phyloP scores from a whole-genome alignment of 2,113 vertebrate species.

The Gymnobelideus leadbeateri region DNA sequence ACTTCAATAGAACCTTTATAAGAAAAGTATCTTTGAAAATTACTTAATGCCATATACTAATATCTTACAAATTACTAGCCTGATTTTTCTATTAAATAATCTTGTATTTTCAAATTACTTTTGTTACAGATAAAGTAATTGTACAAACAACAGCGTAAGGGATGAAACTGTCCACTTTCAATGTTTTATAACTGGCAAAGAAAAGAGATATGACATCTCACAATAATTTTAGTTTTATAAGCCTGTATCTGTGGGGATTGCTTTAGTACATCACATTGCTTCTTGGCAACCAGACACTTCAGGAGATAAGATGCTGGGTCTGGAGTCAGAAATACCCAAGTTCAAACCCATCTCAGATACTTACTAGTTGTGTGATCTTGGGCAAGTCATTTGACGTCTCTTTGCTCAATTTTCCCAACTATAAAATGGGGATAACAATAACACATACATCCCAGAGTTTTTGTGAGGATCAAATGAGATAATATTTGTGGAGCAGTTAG shows the following conservation, averaged over 20 bases:
- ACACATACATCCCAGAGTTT: not conserved
- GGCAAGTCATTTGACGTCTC: not conserved
- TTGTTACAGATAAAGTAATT: not conserved
- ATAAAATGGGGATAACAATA: not conserved
- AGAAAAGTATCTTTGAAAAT: not conserved
- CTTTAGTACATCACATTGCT: not conserved
- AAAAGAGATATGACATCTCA: not conserved
- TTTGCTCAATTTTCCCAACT: not conserved
- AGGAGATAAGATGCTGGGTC: not conserved
- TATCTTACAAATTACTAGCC: not conserved
- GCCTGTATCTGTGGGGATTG: not conserved
- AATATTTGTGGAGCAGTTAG: not conserved
- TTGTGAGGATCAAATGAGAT: not conserved
- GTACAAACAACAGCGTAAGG: not conserved
- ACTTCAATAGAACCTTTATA: not conserved
- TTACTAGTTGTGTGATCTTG: not conserved
- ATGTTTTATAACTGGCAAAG: not conserved
- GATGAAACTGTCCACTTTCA: not conserved
- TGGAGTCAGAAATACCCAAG: not conserved
- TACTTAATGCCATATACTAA: not conserved
- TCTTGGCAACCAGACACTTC: not conserved
- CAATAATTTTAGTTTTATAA: not conserved
- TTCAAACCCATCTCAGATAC: not conserved
- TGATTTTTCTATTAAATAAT: not conserved
- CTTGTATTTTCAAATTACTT: not conserved